Evolutionary conservation across 2,888 invertebrate genomes (phyloP).

Genomic region (Rotaria magnacalcarata): DNA sequence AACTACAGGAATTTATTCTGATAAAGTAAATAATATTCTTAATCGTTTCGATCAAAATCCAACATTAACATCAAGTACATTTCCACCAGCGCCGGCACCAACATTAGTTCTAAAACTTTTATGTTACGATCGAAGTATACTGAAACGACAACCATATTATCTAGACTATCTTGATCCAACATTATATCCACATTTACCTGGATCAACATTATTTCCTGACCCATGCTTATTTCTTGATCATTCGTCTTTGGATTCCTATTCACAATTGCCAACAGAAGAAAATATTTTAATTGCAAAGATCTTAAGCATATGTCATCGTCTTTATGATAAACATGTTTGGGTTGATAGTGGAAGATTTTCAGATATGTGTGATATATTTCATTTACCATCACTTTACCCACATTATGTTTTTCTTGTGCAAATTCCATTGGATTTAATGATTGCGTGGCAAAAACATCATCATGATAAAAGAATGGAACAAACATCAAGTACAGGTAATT

Average conservation of each 20-base stretch:
- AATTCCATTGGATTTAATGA: slow-evolving; percentile 30
- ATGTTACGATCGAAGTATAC: neutral
- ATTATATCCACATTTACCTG: slow-evolving; percentile 15
- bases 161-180: slow-evolving; percentile 33
- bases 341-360: slow-evolving; percentile 15
- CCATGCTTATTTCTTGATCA: slow-evolving; percentile 1
- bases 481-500: neutral
- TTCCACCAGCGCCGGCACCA: neutral
- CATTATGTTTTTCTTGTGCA: neutral
- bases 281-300: neutral
- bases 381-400: slow-evolving; percentile 32
- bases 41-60: slow-evolving; percentile 15
- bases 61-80: slow-evolving; percentile 11
- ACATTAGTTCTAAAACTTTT: slow-evolving; percentile 11
- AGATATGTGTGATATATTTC: slow-evolving; percentile 24
- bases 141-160: slow-evolving; percentile 17
- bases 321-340: slow-evolving; percentile 15
- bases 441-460: slow-evolving; percentile 23
- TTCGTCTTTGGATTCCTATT: neutral
- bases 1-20: neutral
- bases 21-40: neutral
- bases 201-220: slow-evolving; percentile 27
- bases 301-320: neutral
- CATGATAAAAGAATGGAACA: slow-evolving; percentile 22
- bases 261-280: neutral